A percentile compares a stretch with the other conserved stretches of the same genome.
Conservation (phyloP, 2,888 invertebrate species). For the Amphipoea lucens region DNA sequence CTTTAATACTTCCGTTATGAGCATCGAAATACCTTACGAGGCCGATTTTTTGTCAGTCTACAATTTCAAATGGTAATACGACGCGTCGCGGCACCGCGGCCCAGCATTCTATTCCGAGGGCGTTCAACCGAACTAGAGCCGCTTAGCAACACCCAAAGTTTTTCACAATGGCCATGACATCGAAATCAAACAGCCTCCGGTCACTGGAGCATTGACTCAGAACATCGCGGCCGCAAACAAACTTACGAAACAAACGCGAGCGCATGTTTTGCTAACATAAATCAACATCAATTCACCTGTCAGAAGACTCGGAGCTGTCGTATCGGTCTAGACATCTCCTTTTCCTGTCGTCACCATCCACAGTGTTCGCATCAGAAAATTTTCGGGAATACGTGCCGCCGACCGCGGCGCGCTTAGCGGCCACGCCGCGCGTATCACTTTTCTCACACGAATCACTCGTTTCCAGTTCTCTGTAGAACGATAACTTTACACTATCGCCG, state of each 20-base stretch:
- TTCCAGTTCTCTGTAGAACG: conserved; percentile 88
- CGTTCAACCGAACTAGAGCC: conserved; percentile 84
- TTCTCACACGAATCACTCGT: conserved; percentile 89
- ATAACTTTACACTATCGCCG: conserved; percentile 85
- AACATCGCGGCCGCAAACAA: conserved; percentile 80
- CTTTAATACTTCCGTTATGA: conserved; percentile 50
- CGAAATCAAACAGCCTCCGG: conserved; percentile 88
- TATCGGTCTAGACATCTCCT: conserved; percentile 97
- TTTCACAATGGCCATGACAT: conserved; percentile 88
- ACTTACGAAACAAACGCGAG: conserved; percentile 66
- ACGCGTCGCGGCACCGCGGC: conserved; percentile 72
- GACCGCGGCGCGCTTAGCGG: conserved; percentile 80
- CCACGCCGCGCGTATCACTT: conserved; percentile 89
- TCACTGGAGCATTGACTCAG: conserved; percentile 89
- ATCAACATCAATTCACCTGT: conserved; percentile 92
- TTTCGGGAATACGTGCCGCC: conserved; percentile 82
- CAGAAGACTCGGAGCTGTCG: conserved; percentile 98
- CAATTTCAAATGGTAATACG: conserved; percentile 74
- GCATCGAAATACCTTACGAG: conserved; percentile 65
- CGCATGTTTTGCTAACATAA: conserved; percentile 72
- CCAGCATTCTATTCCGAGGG: conserved; percentile 82
- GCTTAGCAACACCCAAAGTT: conserved; percentile 81
- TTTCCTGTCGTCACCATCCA: conserved; percentile 92
- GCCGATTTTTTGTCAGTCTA: conserved; percentile 75
- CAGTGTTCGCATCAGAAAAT: conserved; percentile 79